Conservation (phyloP, 1,140 invertebrate genomes). For the Ditylenchus dipsaci region DNA sequence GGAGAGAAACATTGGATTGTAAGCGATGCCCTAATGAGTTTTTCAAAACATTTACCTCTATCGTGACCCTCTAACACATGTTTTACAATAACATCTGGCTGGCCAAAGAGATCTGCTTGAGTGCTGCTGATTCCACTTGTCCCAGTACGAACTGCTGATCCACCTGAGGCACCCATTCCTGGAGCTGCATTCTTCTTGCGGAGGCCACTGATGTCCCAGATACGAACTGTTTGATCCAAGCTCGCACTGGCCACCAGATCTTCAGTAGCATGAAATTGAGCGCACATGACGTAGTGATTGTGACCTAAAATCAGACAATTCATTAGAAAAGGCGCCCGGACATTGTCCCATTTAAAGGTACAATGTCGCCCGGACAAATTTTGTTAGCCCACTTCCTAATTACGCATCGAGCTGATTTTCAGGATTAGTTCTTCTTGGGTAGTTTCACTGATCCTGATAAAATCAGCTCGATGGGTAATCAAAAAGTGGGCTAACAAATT, state of each 20-base stretch:
- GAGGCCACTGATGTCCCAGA: slow-evolving; percentile 95
- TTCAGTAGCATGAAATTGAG: slow-evolving; percentile 91
- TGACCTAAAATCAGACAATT: slow-evolving; percentile 69
- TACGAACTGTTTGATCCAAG: slow-evolving; percentile 91
- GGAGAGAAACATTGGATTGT: too few relatives aligned
- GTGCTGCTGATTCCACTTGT: slow-evolving; percentile 67
- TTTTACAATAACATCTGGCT: slow-evolving; percentile 88
- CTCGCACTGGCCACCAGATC: slow-evolving; percentile 95
- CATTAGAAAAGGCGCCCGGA: too few relatives aligned
- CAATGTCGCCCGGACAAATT: too few relatives aligned
- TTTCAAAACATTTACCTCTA: slow-evolving; percentile 64
- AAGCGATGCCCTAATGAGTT: too few relatives aligned
- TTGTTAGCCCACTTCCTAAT: too few relatives aligned
- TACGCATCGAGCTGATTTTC: too few relatives aligned
- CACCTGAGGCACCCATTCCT: slow-evolving; percentile 70
- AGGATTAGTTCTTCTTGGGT: too few relatives aligned
- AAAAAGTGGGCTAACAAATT: too few relatives aligned
- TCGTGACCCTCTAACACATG: slow-evolving; percentile 96
- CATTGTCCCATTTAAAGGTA: too few relatives aligned
- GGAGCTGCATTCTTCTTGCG: slow-evolving; percentile 96
- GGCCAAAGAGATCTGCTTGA: slow-evolving; percentile 85
- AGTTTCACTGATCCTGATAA: too few relatives aligned
- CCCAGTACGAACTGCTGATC: slow-evolving; percentile 54
- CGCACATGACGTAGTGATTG: slow-evolving; percentile 99
- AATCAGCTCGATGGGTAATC: too few relatives aligned